Evolutionary conservation across 92 coral and sea anemone species (phyloP), one percentile per base, ranked within the genome.

Genomic region (Porites rus): DNA sequence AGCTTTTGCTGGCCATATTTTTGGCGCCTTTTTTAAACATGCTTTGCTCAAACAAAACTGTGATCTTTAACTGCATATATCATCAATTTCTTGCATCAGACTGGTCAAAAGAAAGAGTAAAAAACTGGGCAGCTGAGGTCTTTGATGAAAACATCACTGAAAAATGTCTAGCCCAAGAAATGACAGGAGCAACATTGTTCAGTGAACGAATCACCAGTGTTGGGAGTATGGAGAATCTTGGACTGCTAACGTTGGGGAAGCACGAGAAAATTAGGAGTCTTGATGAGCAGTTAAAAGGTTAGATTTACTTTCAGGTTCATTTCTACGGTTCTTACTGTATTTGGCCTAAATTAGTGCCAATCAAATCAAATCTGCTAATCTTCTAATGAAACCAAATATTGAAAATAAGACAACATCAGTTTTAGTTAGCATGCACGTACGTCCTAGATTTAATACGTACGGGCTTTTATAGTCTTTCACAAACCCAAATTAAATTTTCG

Each of bases 191-290:
- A 80, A 80, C 66, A n/a, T 78, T 78, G 19, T 3, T 78, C 83
- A 78, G 83, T 78, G 83, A 78, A 51, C 18, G 83, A 78, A 65
- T 78, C 73, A 78, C 83, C 64, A 65, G 16, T 78, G 83, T 78
- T 17, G 83, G 22, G 10, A 18, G 46, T 50, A 64, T 78, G 83
- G 73, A 78, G 83, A 63, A 13, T 50, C 83, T 65, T 78, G 73
- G n/a, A n/a, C n/a, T 64, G 72, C 83, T 17, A 18, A 78, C 83
- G 11, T 12, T 78, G 4, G 83, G 83, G 8, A 78, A 78, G 73
- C 64, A 78, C 11, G 83, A n/a, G 19, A 65, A 18, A 78, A 20
- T 78, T 78, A 78, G 83, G 83, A 17, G 83, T 78, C 46, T n/a
- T 46, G 83, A 65, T 78, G 46, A 78, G 21, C 82, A 63, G 82